Evolutionary conservation across 2,113 vertebrate species (phyloP).

Genomic region (Ophiodon elongatus): DNA sequence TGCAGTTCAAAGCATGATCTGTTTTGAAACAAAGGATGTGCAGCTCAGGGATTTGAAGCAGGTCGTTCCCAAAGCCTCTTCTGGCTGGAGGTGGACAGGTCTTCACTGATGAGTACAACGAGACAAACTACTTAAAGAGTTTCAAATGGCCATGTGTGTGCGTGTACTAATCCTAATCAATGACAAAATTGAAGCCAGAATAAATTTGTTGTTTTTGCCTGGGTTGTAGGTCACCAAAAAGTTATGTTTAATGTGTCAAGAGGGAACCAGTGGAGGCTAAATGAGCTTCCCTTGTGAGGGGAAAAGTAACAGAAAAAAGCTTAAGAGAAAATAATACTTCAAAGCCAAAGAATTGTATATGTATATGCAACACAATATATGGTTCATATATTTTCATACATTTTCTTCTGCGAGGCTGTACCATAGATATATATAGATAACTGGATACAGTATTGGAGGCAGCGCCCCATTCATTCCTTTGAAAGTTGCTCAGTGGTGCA

Average conservation of each 20-base stretch:
- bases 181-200: background rate
- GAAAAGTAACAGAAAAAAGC: background rate
- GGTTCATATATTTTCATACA: background rate
- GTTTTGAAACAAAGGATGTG: conserved; percentile 44
- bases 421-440: too few relatives aligned
- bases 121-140: conserved; percentile 15
- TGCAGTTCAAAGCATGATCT: conserved; percentile 50
- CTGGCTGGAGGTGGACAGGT: background rate
- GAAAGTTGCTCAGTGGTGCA: too few relatives aligned
- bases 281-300: background rate
- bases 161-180: conserved; percentile 15
- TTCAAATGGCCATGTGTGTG: background rate
- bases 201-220: background rate
- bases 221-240: background rate
- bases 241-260: background rate
- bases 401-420: too few relatives aligned
- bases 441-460: too few relatives aligned
- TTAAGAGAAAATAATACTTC: background rate
- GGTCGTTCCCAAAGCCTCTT: background rate
- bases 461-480: too few relatives aligned
- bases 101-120: background rate
- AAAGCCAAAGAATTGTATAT: background rate
- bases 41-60: conserved; percentile 30
- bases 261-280: background rate
- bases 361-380: background rate